Evolutionary conservation across 2,888 invertebrate genomes (phyloP), one percentile per base, ranked within the genome.

Genomic region (Julus scandinavius): DNA sequence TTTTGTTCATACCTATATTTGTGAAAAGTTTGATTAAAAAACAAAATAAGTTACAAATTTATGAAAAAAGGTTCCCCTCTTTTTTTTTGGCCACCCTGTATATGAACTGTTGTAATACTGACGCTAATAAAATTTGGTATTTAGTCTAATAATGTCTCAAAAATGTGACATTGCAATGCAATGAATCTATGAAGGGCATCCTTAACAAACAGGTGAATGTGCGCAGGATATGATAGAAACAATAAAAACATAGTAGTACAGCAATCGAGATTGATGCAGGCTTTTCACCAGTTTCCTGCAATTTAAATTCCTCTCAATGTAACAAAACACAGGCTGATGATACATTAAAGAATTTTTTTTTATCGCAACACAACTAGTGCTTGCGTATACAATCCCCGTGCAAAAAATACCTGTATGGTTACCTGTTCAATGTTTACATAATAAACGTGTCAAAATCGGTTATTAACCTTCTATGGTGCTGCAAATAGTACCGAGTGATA

Each of bases 361-460:
- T n/a, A 29, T 9, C 29, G 9, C 72, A 11, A 63, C n/a, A n/a
- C n/a, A 6, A 63, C n/a, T 1, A 54, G 9, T n/a, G 7, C 29
- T n/a, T 7, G 9, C 29, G 58, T 63, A n/a, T n/a, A n/a, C 17
- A 58, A 58, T 1, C 58, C 5, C 6, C 63, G 63, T 63, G 63
- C 13, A 63, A 29, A 29, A 72, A 72, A 72, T 72, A 29, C 72
- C 29, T 29, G 29, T 72, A 72, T n/a, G 29, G 72, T 72, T 72
- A 72, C 72, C 72, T 29, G 72, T 29, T 72, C 7, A 72, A 29
- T 29, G 72, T 72, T 72, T 72, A 72, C 72, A 29, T 29, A 72
- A 72, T 72, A 72, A 72, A 72, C 72, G 72, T 29, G 72, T 72
- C 72, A 72, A 72, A 72, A 72, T 72, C 72, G 72, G 29, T 72